Base-by-base conservation (phyloP, 2,888 invertebrate species). In the Trichopoda pennipes region DNA sequence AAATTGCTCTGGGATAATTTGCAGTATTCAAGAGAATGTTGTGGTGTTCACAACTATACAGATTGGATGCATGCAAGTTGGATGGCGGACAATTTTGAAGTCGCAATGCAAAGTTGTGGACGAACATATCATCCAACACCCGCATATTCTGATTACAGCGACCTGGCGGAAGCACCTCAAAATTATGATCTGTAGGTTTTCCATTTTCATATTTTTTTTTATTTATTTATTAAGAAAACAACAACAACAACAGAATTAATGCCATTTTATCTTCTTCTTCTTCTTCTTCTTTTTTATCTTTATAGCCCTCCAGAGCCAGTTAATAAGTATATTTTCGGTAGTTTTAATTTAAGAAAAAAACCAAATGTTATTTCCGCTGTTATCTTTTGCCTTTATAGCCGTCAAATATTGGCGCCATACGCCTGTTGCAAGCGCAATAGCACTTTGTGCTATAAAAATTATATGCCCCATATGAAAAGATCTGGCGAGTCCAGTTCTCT, bases 31-130 rank as follows among this genome's bases (percentile, higher is more conserved):
- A 87, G 88, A 56, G 86, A 90, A 61, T 91, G 91, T 61, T 91
- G 91, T 69, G 91, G 91, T 0, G 90, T 90, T 3, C 70, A 87
- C n/a, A 85, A 81, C 75, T 90, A 89, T 81, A 86, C 84, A 73
- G 91, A 91, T 77, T 91, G 91, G 91, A 87, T 88, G 86, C 84
- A 85, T 9, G 90, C 90, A 0, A 83, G 83, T 0, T 90, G 90
- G 90, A 86, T 90, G 88, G 86, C 87, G 0, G 19, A 63, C 16
- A 53, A 14, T 35, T 0, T 23, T 4, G 19, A 28, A 12, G 47
- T 23, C 3, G 19, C 60, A 6, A 28, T 6, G 28, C 28, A 28
- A 1, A 28, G 6, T 14, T 7, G 17, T 16, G 32, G 60, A 14
- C 17, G 8, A 49, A 49, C 14, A n/a, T 23, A 14, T 3, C 3